Conservation (phyloP, 2,888 invertebrate species). For the Ornithoptera alexandrae region DNA sequence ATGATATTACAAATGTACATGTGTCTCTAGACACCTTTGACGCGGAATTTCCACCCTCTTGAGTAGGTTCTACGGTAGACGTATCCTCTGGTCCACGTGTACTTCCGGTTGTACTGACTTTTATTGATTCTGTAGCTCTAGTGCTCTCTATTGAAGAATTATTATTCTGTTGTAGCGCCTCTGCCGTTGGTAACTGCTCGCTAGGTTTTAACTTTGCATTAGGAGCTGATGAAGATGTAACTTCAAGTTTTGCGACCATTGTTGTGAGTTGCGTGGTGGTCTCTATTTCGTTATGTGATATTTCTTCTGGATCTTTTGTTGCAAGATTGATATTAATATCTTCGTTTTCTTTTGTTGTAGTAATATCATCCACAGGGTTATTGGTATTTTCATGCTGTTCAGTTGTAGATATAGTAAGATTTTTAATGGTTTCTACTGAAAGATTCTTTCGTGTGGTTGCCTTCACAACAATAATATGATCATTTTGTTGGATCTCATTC, state of each 20-base stretch:
- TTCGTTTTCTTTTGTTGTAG: not conserved
- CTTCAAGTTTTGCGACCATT: conserved; percentile 3
- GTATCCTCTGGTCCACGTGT: conserved; percentile 22
- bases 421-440: conserved; percentile 6
- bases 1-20: not conserved
- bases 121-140: conserved; percentile 44
- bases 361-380: conserved; percentile 4
- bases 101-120: conserved; percentile 36
- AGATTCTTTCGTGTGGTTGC: conserved; percentile 7
- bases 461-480: conserved; percentile 32
- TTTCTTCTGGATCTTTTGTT: conserved; percentile 5
- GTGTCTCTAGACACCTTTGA: conserved; percentile 22
- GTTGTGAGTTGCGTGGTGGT: not conserved
- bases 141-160: conserved; percentile 40
- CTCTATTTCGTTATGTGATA: not conserved
- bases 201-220: conserved; percentile 32
- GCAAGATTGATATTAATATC: not conserved
- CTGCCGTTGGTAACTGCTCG: conserved; percentile 54
- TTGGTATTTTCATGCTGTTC: not conserved
- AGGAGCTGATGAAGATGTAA: conserved; percentile 7
- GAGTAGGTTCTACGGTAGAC: conserved; percentile 15
- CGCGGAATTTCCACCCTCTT: conserved; percentile 9
- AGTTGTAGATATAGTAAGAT: not conserved
- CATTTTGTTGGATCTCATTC: conserved; percentile 23
- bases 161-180: conserved; percentile 58